Evolutionary conservation across 2,888 invertebrate genomes (phyloP).

Genomic region (Dolichomitus sp.): DNA sequence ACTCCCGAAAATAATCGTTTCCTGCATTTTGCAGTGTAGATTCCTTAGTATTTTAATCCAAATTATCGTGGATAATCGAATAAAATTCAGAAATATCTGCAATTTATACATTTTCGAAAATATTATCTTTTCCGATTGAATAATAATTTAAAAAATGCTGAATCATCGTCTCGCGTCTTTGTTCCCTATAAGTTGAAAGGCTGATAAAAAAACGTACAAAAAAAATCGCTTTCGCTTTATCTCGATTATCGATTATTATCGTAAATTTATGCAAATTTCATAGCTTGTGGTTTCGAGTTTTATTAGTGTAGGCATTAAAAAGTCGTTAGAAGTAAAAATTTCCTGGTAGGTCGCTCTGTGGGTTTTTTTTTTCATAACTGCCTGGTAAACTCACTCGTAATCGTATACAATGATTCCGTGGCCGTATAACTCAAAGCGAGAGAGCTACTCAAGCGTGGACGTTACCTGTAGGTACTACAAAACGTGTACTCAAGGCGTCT

Average conservation of each 20-base stretch:
- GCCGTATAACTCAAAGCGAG: background rate
- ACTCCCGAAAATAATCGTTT: no score
- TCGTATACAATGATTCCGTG: background rate
- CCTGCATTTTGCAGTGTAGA: no score
- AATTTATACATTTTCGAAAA: no score
- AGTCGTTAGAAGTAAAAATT: background rate
- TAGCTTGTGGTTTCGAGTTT: background rate
- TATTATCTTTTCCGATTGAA: background rate
- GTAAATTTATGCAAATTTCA: slow-evolving; percentile 2
- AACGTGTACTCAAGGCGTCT: slow-evolving; percentile 26
- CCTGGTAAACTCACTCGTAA: slow-evolving; percentile 6
- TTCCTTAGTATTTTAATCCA: no score
- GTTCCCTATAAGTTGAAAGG: no score
- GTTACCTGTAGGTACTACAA: slow-evolving; percentile 10
- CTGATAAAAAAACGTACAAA: background rate
- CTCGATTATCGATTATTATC: background rate
- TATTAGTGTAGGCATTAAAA: background rate
- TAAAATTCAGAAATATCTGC: no score
- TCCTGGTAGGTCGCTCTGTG: background rate
- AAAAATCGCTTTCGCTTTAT: background rate
- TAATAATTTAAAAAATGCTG: no score
- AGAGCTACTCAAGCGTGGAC: slow-evolving; percentile 2
- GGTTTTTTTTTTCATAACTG: background rate
- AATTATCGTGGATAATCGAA: no score
- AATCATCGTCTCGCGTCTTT: no score